phyloP scores from a whole-genome alignment of 2,888 invertebrate species.

The Muscina levida region DNA sequence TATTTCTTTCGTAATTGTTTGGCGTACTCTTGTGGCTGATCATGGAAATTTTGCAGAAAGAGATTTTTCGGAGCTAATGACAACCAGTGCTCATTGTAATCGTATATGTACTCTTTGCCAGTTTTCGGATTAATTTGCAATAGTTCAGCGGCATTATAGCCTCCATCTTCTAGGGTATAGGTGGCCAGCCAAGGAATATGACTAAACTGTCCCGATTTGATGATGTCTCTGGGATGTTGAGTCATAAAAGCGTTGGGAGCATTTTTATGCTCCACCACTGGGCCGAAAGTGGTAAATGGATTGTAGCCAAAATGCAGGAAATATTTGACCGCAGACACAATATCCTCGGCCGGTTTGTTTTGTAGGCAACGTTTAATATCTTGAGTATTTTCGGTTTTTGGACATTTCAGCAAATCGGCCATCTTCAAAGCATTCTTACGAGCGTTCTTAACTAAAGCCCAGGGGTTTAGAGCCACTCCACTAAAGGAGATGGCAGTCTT shows the following conservation, averaged over 20 bases:
- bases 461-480: constrained; percentile 84
- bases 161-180: constrained; percentile 86
- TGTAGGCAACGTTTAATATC: constrained; percentile 85
- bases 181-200: constrained; percentile 86
- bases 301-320: constrained; percentile 82
- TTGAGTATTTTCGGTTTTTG: constrained; percentile 79
- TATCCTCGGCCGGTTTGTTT: constrained; percentile 82
- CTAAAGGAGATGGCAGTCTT: constrained; percentile 82
- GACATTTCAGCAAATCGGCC: constrained; percentile 84
- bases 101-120: constrained; percentile 80
- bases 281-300: constrained; percentile 87
- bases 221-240: constrained; percentile 84
- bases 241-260: constrained; percentile 83
- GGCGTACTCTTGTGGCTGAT: constrained; percentile 72
- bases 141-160: constrained; percentile 83
- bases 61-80: constrained; percentile 83
- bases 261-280: constrained; percentile 83
- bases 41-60: constrained; percentile 83
- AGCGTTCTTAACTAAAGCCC: constrained; percentile 81
- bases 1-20: constrained; percentile 66
- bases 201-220: constrained; percentile 83
- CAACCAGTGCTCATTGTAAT: constrained; percentile 81
- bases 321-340: constrained; percentile 81
- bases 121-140: constrained; percentile 72
- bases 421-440: constrained; percentile 83